Evolutionary conservation across 2,113 vertebrate genomes (phyloP), one percentile per base, ranked within the genome.

Genomic region (Cephalophus harveyi): DNA sequence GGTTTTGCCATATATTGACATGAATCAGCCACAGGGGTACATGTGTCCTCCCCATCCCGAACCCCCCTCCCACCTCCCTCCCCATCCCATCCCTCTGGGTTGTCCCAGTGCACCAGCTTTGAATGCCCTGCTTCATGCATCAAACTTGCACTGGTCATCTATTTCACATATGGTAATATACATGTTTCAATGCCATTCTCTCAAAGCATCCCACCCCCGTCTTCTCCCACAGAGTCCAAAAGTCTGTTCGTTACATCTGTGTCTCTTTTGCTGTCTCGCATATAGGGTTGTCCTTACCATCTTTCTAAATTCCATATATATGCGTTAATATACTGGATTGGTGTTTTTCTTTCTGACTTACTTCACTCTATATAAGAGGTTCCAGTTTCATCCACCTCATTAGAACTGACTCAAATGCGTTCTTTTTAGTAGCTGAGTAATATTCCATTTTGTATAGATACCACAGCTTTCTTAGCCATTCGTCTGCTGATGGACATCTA

Each of bases 31-130:
- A 71, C n/a, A 11, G 64, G 64, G 17, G 9, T 71, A 71, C n/a
- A 36, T 36, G 64, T 21, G 17, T 71, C 28, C n/a, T 1, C 4
- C 4, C 0, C n/a, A 67, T 36, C 17, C 19, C 0, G 0, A 71
- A 23, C 0, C n/a, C 9, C n/a, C 10, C 19, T 40, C 19, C 19
- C 67, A 71, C 19, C 2, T 21, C 67, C 67, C n/a, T 40, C 10
- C 10, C n/a, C 67, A 71, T 23, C n/a, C n/a, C n/a, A 40, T 40
- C n/a, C n/a, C 67, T 71, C 10, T 12, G n/a, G 67, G 19, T 71
- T 40, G 21, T 71, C 67, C 67, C 67, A 71, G n/a, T 12, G 5
- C 67, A 40, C n/a, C 10, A 12, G 19, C 67, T 71, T 21, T 71
- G 67, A 71, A 5, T 23, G 5, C n/a, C n/a, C 67, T 40, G n/a